Conservation (phyloP, 2,113 vertebrate species). For the Pithys albifrons region DNA sequence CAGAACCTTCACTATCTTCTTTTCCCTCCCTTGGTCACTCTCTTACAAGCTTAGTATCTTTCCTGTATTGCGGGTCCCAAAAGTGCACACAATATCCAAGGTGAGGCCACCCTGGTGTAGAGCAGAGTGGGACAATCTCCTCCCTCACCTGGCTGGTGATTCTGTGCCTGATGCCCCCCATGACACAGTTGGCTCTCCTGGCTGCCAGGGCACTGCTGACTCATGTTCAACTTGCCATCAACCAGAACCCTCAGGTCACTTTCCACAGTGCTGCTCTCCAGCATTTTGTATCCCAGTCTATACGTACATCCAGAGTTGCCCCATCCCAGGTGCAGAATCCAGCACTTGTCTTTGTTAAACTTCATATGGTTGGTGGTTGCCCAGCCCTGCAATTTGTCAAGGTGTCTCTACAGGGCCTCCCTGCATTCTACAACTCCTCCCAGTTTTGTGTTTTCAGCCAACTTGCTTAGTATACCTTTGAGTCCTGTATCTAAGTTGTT, state of each 20-base stretch:
- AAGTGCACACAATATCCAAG: background rate
- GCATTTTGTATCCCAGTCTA: background rate
- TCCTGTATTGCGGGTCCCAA: background rate
- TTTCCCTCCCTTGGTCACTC: background rate
- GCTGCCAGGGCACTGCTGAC: background rate
- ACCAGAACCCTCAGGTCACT: rapidly evolving
- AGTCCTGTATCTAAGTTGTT: background rate
- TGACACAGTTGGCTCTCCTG: rapidly evolving
- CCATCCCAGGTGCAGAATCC: background rate
- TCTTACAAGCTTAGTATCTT: background rate
- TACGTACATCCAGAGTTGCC: background rate
- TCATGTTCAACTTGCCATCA: rapidly evolving
- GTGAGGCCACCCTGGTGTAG: background rate
- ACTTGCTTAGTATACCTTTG: background rate
- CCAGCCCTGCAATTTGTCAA: background rate
- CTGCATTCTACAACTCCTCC: background rate
- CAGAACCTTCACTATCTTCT: rapidly evolving
- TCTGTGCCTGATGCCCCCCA: background rate
- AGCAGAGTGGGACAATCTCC: background rate
- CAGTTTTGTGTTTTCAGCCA: background rate
- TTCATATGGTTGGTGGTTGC: background rate
- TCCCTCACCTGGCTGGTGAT: rapidly evolving
- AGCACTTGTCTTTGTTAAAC: background rate
- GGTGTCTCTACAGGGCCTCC: background rate
- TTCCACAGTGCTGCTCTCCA: background rate